Percentiles rank a stretch among this genome's conserved stretches.
These are phyloP conservation scores for Goniozus legneri DNA, from an alignment of 1,140 invertebrate genomes.

Conservation along the genomic window DNA sequence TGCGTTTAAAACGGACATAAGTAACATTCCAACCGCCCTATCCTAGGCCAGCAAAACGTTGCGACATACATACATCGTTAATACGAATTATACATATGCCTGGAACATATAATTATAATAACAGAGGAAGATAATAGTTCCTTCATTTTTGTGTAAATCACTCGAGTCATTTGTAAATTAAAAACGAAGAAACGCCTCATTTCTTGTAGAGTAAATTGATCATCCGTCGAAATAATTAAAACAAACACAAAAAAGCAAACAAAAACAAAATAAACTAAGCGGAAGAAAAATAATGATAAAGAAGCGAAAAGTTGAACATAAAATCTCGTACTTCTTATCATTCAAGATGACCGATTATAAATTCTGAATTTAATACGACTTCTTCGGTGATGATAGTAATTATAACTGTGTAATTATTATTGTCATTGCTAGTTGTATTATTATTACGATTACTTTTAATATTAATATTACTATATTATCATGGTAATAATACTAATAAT, in stretches of 20 bases:
- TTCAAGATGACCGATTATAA: conserved; percentile 31
- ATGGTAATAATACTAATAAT: no score
- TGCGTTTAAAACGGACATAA: conserved; percentile 38
- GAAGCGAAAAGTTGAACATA: conserved; percentile 39
- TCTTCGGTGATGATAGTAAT: conserved; percentile 24
- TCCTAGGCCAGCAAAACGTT: conserved; percentile 25
- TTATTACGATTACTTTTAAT: conserved; percentile 28
- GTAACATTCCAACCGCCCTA: conserved; percentile 49
- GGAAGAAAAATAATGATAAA: conserved; percentile 24
- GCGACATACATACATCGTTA: conserved; percentile 12
- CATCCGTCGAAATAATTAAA: conserved; percentile 28
- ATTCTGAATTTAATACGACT: no score
- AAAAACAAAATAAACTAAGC: conserved; percentile 22
- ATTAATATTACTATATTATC: no score
- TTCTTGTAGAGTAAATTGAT: conserved; percentile 38
- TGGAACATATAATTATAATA: conserved; percentile 26
- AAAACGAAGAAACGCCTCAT: conserved; percentile 32
- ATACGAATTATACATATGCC: conserved; percentile 21
- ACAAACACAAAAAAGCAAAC: conserved; percentile 14
- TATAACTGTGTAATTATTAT: conserved; percentile 3
- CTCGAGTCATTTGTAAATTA: conserved; percentile 50
- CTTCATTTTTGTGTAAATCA: conserved; percentile 49
- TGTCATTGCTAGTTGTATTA: conserved; percentile 23
- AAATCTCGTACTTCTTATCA: conserved; percentile 47
- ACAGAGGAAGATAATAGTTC: conserved; percentile 49